Conservation (phyloP, 37 sponge, comb jelly and placozoan species). For the Bolinopsis microptera region DNA sequence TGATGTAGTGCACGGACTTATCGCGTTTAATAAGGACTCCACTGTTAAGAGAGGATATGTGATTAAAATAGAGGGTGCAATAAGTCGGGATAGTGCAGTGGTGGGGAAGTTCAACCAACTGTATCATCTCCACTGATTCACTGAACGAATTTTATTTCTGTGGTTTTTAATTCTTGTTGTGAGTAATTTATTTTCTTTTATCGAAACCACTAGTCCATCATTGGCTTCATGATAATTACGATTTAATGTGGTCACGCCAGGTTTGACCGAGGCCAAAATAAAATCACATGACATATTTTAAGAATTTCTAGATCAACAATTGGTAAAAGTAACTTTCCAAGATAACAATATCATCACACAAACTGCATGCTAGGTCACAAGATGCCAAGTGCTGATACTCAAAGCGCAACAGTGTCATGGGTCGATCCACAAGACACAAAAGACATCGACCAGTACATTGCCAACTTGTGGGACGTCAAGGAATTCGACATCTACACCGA, state of each 20-base stretch:
- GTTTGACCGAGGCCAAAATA: no score
- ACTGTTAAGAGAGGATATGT: slow-evolving; percentile 31
- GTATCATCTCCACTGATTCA: background rate
- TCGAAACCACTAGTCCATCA: no score
- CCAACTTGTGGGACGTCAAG: background rate
- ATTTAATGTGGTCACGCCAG: no score
- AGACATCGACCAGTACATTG: background rate
- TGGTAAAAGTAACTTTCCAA: no score
- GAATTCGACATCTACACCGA: slow-evolving; percentile 27
- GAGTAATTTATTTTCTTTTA: background rate
- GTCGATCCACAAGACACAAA: background rate
- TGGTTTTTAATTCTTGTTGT: background rate
- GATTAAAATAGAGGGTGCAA: background rate
- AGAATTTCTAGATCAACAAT: no score
- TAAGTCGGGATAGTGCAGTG: background rate
- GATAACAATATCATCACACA: no score
- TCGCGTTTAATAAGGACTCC: background rate
- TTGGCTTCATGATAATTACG: no score
- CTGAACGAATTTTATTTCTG: background rate
- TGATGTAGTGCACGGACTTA: background rate
- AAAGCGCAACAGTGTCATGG: slow-evolving; percentile 53
- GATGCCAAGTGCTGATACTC: slow-evolving; percentile 62
- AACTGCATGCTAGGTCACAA: background rate
- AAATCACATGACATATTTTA: no score
- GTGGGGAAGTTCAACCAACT: background rate